Conservation (phyloP, 2,888 invertebrate species). For the Chironomus riparius region DNA sequence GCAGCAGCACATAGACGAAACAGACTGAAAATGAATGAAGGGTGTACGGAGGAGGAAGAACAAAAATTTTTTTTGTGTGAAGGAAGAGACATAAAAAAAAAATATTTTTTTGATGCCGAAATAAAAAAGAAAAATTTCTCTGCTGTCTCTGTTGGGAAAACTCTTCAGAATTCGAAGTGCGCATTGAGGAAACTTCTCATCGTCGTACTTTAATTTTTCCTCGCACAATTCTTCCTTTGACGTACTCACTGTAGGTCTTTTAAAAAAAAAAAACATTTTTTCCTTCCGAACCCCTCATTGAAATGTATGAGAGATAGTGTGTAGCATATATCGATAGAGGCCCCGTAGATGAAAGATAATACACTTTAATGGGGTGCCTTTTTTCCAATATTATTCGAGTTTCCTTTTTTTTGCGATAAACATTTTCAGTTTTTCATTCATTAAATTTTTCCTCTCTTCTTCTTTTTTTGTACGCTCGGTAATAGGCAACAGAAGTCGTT, state of each 20-base stretch:
- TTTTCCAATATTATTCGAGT: not conserved
- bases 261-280: not conserved
- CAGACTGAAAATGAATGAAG: not conserved
- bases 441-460: not conserved
- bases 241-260: not conserved
- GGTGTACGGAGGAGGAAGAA: not conserved
- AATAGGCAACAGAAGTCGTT: too few relatives aligned
- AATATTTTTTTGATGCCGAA: slow-evolving; percentile 2
- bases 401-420: not conserved
- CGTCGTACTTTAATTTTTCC: slow-evolving; percentile 10
- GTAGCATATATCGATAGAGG: not conserved
- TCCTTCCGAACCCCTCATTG: not conserved
- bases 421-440: not conserved
- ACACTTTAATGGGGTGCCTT: slow-evolving; percentile 19
- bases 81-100: not conserved
- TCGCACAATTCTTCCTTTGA: not conserved
- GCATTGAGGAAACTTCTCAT: slow-evolving; percentile 14
- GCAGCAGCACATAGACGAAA: not conserved
- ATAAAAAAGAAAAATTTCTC: not conserved
- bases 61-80: not conserved
- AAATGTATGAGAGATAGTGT: not conserved
- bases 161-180: not conserved
- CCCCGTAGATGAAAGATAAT: slow-evolving; percentile 23
- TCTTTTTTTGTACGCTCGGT: not conserved
- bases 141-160: slow-evolving; percentile 17